Evolutionary conservation across 2,113 vertebrate genomes (phyloP), one percentile per base, ranked within the genome.

Genomic region (Gavia stellata): DNA sequence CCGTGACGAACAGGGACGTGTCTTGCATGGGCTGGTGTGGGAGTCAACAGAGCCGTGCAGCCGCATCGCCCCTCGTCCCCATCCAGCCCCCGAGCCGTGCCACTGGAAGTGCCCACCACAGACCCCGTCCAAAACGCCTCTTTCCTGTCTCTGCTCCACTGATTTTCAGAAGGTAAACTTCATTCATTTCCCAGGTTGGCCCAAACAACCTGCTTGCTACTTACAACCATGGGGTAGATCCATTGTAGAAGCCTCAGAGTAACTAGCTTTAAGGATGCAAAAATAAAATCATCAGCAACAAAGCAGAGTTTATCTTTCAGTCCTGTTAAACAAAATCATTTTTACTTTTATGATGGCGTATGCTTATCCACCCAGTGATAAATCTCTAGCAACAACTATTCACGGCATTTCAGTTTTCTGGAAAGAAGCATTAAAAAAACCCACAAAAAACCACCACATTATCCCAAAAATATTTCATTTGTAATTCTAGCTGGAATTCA

Each of bases 1-100:
- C 45, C 3, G 2, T 9, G n/a, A 34, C 2, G 10, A 66, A 31
- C 52, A 14, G 45, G 7, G 58, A 59, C 5, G 2, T 1, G 3
- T 4, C 19, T 42, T 6, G 23, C 28, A 0, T 0, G 47, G 72
- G 40, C 40, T 47, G 40, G 19, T 4, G 1, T 6, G 11, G 40
- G 28, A 68, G 53, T 17, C 71, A 31, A 12, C 5, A 8, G 7
- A 28, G 23, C 56, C 7, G 1, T 4, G 67, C 34, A 23, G 19
- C 4, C 4, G 24, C 38, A n/a, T 47, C 3, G 3, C 4, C 23
- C n/a, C 33, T n/a, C 36, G 63, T 53, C 62, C 68, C 29, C 47
- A 33, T 6, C 20, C 61, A 34, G 8, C 28, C 16, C 17, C 2
- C 1, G 12, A 53, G 52, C 34, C 2, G 6, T 53, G 44, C 33